Conservation (phyloP, 64 coral and sea anemone species). For the Exaiptasia diaphana region DNA sequence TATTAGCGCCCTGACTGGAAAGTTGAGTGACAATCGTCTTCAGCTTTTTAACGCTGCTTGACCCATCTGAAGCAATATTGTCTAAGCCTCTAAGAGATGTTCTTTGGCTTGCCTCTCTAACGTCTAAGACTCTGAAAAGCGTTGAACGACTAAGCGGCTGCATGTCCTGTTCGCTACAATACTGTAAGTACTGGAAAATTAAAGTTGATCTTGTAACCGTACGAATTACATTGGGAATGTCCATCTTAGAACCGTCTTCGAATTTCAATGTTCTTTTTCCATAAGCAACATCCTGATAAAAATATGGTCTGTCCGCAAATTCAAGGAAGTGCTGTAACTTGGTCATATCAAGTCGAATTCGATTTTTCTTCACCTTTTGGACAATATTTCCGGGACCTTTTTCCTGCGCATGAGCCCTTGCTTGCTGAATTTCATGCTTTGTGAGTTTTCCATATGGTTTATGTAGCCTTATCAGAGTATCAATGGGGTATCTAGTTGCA, state of each 20-base stretch:
- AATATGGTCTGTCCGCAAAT: slow-evolving; percentile 28
- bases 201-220: slow-evolving; percentile 41
- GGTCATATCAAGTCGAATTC: neutral
- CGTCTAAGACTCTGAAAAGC: slow-evolving; percentile 1
- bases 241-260: slow-evolving; percentile 32
- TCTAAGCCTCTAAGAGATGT: neutral
- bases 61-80: neutral
- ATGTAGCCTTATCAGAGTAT: neutral
- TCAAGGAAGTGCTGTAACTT: slow-evolving; percentile 18
- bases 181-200: slow-evolving; percentile 27
- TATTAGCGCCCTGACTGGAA: neutral
- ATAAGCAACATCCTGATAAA: slow-evolving; percentile 40
- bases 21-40: neutral
- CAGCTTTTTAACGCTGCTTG: neutral
- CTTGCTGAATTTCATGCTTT: neutral
- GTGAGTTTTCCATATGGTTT: slow-evolving; percentile 1
- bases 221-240: slow-evolving; percentile 42
- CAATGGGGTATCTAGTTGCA: neutral
- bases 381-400: neutral
- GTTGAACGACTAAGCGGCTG: neutral
- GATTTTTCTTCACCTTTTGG: neutral
- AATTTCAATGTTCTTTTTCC: slow-evolving; percentile 20
- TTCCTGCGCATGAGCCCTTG: neutral
- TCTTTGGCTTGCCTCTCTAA: slow-evolving; percentile 30
- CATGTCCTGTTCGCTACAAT: slow-evolving; percentile 3